Evolutionary conservation across 2,113 vertebrate species (phyloP).

Genomic region (Chauna torquata): DNA sequence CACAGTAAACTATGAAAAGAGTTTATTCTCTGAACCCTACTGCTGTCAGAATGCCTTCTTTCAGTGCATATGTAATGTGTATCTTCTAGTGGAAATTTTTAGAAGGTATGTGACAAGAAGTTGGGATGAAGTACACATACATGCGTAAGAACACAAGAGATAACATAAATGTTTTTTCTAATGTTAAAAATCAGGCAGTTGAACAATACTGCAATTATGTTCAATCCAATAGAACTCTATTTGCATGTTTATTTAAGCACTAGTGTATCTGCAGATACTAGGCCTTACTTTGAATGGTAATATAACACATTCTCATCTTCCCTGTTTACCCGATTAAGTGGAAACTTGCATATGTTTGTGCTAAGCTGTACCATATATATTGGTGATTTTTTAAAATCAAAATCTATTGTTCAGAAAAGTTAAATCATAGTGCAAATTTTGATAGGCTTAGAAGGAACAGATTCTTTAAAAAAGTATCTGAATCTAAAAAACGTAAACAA

Average conservation of each 20-base stretch:
- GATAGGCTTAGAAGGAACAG: not conserved
- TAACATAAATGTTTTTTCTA: not conserved
- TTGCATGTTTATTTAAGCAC: not conserved
- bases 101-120: not conserved
- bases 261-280: not conserved
- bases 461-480: not conserved
- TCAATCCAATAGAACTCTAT: not conserved
- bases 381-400: not conserved
- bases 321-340: not conserved
- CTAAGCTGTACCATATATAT: not conserved
- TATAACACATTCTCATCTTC: not conserved
- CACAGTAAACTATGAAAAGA: not conserved
- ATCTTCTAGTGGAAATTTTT: not conserved
- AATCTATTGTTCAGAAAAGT: not conserved
- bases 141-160: not conserved
- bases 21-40: not conserved
- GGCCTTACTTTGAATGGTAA: not conserved
- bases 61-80: not conserved
- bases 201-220: not conserved
- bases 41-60: not conserved
- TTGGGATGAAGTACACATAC: not conserved
- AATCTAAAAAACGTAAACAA: not conserved
- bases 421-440: not conserved
- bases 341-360: not conserved
- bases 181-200: not conserved